Conservation (phyloP, 1,140 invertebrate species). For the Conus ventricosus region DNA sequence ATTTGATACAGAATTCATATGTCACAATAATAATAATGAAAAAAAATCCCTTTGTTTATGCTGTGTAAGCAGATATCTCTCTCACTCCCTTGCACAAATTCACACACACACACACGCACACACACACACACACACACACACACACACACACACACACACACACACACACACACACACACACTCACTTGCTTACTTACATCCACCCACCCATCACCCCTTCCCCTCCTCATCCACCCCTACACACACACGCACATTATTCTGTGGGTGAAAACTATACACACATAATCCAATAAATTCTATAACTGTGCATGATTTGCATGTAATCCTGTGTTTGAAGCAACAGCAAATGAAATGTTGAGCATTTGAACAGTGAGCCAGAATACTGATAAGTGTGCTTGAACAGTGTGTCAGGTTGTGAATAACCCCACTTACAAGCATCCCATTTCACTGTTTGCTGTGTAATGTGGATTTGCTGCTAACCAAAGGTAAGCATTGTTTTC, state of each 20-base stretch:
- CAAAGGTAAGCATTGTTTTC: background rate
- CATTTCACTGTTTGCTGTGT: background rate
- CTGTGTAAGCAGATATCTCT: too few relatives aligned
- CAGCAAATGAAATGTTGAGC: too few relatives aligned
- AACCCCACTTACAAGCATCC: background rate
- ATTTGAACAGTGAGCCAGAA: background rate
- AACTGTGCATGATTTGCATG: too few relatives aligned
- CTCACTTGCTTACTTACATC: background rate
- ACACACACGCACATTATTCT: too few relatives aligned
- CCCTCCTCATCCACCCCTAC: too few relatives aligned
- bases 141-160: conserved; percentile 23
- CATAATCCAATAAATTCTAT: too few relatives aligned
- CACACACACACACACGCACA: conserved; percentile 13
- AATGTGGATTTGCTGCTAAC: background rate
- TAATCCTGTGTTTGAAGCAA: too few relatives aligned
- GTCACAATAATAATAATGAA: too few relatives aligned
- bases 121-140: conserved; percentile 13
- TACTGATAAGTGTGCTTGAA: background rate
- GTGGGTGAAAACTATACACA: too few relatives aligned
- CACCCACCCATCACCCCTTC: background rate
- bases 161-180: conserved; percentile 13
- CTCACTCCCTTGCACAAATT: background rate
- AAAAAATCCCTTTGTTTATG: too few relatives aligned
- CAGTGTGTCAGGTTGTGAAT: background rate
- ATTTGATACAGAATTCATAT: too few relatives aligned